Conservation (phyloP, 2,888 invertebrate genomes). For the Calephelis perditalis region DNA sequence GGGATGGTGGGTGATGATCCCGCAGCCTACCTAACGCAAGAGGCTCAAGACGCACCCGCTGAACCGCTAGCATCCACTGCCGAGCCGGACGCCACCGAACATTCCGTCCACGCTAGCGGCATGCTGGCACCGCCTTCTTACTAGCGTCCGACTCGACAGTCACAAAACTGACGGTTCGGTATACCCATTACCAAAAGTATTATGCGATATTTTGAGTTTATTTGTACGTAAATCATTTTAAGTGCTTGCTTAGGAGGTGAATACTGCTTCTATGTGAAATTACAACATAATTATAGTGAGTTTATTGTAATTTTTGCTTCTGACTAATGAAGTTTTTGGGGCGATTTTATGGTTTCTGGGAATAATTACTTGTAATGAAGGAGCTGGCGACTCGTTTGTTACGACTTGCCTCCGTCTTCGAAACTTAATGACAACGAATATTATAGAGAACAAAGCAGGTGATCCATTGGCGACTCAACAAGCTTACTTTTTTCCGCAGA, state of each 20-base stretch:
- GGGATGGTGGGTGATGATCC: conserved; percentile 78
- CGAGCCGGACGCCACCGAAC: conserved; percentile 79
- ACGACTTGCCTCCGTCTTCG: conserved; percentile 75
- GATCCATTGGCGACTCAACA: conserved; percentile 51
- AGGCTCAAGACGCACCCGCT: conserved; percentile 55
- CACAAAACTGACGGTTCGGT: conserved; percentile 43
- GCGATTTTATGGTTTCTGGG: conserved; percentile 57
- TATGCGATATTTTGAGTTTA: conserved; percentile 57
- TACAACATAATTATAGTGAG: conserved; percentile 10
- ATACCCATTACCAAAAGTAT: conserved; percentile 72
- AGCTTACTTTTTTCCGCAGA: too few relatives aligned
- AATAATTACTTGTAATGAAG: conserved; percentile 58
- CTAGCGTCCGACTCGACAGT: conserved; percentile 55
- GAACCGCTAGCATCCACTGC: conserved; percentile 74
- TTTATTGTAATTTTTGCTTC: conserved; percentile 55
- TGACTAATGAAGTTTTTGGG: conserved; percentile 45
- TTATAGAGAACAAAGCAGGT: conserved; percentile 49
- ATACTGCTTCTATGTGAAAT: conserved; percentile 32
- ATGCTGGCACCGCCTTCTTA: conserved; percentile 75
- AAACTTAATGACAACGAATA: conserved; percentile 58
- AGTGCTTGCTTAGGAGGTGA: conserved; percentile 53
- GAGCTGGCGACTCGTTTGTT: conserved; percentile 68
- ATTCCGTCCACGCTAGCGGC: conserved; percentile 73
- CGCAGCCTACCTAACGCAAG: conserved; percentile 63
- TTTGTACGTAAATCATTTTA: conserved; percentile 46